Evolutionary conservation across 2,113 vertebrate genomes (phyloP), one percentile per base, ranked within the genome.

Genomic region (Oryzias curvinotus): DNA sequence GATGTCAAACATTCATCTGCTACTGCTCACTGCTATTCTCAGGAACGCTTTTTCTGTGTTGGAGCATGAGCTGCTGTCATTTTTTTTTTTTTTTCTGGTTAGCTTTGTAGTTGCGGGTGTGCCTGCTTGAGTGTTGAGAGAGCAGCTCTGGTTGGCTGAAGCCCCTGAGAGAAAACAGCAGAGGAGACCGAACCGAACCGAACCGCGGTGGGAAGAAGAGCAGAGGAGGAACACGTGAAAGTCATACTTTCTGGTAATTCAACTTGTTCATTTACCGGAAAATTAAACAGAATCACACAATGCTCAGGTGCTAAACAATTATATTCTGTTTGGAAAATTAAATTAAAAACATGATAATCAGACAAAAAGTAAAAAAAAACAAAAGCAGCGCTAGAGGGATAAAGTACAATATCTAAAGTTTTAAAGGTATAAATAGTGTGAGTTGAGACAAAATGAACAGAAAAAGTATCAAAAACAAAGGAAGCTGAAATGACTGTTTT

Each of bases 151-250:
- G 69, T 75, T 75, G 69, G 69, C 62, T 60, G 80, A 82, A 68
- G 70, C 78, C 87, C 89, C 89, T 88, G 89, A 88, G 79, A 86
- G 73, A 71, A 85, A 80, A 77, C 63, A 77, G 73, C 70, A 77
- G 75, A 85, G 66, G 12, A 73, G 65, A 81, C 63, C 53, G 70
- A 72, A 77, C 47, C 21, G 12, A 62, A 81, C 63, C 53, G 70
- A 72, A 77, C 47, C 21, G 12, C 17, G 14, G 30, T 28, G 28
- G 69, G 5, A 42, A 44, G 50, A 57, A 7, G 19, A 30, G 30
- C 17, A 28, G 5, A 57, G 4, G 8, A 58, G 18, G 13, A 17
- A 1, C 4, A 52, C 60, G 50, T n/a, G 12, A 23, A 5, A 19
- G 14, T 16, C 25, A 5, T 68, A 7, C 10, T 55, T 58, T 65